These are phyloP conservation scores for Tyrannus savana DNA, from an alignment of 2,113 vertebrate species.

Conservation along the genomic window DNA sequence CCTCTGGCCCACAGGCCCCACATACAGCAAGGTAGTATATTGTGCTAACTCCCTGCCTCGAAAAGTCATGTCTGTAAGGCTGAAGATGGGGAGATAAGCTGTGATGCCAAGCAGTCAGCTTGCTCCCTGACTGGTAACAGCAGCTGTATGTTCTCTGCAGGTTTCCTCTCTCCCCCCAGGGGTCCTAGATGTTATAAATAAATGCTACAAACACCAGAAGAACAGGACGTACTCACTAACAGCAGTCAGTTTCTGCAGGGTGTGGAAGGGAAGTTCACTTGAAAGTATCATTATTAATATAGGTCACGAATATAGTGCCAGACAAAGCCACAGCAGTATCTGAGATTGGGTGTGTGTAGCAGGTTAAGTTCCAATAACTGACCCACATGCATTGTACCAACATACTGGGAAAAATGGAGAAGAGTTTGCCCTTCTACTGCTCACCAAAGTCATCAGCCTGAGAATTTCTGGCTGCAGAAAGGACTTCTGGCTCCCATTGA, in stretches of 20 bases:
- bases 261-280: background rate
- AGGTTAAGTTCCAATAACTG: background rate
- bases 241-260: background rate
- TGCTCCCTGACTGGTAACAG: background rate
- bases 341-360: background rate
- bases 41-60: background rate
- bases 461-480: slow-evolving; percentile 85
- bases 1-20: background rate
- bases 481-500: slow-evolving; percentile 76
- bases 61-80: background rate
- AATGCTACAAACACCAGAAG: background rate
- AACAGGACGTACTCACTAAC: background rate
- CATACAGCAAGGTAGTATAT: background rate
- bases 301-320: background rate
- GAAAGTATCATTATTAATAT: background rate
- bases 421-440: background rate
- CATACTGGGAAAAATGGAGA: background rate
- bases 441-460: slow-evolving; percentile 86
- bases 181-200: background rate
- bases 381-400: background rate
- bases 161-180: background rate
- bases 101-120: background rate
- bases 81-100: accelerated
- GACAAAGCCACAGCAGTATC: background rate
- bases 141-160: background rate